Base-by-base conservation (phyloP, 2,888 invertebrate genomes). In the Teinopalpus imperialis region DNA sequence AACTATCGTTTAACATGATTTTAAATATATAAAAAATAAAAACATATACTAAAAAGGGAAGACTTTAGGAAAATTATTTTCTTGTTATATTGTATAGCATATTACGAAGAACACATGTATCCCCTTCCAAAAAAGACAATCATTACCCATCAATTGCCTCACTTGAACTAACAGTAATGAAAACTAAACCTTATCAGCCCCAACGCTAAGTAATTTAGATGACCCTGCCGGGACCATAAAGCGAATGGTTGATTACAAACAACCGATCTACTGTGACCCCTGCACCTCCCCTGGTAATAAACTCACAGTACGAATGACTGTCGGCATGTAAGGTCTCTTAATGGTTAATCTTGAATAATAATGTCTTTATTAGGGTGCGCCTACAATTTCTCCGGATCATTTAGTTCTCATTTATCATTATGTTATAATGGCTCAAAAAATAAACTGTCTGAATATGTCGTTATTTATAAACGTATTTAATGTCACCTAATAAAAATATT, bases 171-270 rank as follows among this genome's bases (percentile, higher is more conserved):
- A 76, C 78, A 74, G 77, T 75, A 81, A 82, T 80, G 81, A 83
- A 83, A 85, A 82, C 81, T 69, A 64, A 67, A 69, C 69, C 64
- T 80, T 81, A 85, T 85, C 81, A 73, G 64, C 76, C 81, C 83
- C 62, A 49, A 51, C 60, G 59, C 68, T 77, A 76, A 81, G 79
- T 82, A 80, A 85, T 82, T 81, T 73, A 66, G 75, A 81, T 76
- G 75, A 63, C 66, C 69, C 74, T 63, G 66, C 63, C 55, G 67
- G 69, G 74, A 62, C 61, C 69, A 66, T 72, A 74, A 68, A 74
- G 62, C 67, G 69, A 70, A 69, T 62, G 68, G 69, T 77, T 80
- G 74, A 81, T 80, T 76, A 74, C 70, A 64, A 64, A 64, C 68
- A 66, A 71, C 75, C 75, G 74, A 69, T 73, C 59, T 64, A 66